Evolutionary conservation across 2,797 vertebrate genomes (phyloP), one percentile per base, ranked within the genome.

Genomic region (Carcharodon carcharias): DNA sequence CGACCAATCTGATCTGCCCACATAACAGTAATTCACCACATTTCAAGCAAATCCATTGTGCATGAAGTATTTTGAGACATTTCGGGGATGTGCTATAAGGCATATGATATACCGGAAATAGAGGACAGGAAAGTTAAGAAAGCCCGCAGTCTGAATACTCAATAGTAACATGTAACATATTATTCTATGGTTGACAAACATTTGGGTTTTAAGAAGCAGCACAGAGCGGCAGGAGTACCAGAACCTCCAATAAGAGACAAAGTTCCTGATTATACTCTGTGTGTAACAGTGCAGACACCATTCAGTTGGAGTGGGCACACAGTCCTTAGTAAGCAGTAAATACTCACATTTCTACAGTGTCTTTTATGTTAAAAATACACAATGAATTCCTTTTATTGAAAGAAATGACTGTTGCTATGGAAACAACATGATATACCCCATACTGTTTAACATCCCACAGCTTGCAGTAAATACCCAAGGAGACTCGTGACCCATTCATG

Each of bases 231-330:
- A 58, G 54, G 56, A 58, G 56, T 91, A 16, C 54, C 12, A 56
- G 50, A 58, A 35, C 12, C 31, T 35, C 8, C 28, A 88, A 54
- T n/a, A 91, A 91, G 56, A 61, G 26, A n/a, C 11, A 14, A 3
- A 18, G 54, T 91, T 91, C 88, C 88, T 91, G 88, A 91, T 61
- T 91, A 31, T 35, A 91, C 12, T 61, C n/a, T n/a, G 56, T 61
- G 56, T 91, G 5, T 31, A 89, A 58, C 28, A 14, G 50, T 31
- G 87, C 87, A 89, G 87, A 89, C 87, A 11, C 28, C 54, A 89
- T 58, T 89, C 87, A 58, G 88, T 91, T 61, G 88, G 88, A 91
- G 16, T 91, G 88, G 88, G 88, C 88, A 61, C 35, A 28, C 31
- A 45, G 9, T 91, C 54, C 35, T 56, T 61, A n/a, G 28, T n/a